Percentiles rank a stretch among this genome's conserved stretches.
These are phyloP conservation scores for Dromius quadrimaculatus DNA, from an alignment of 2,888 invertebrate species.

Conservation along the genomic window DNA sequence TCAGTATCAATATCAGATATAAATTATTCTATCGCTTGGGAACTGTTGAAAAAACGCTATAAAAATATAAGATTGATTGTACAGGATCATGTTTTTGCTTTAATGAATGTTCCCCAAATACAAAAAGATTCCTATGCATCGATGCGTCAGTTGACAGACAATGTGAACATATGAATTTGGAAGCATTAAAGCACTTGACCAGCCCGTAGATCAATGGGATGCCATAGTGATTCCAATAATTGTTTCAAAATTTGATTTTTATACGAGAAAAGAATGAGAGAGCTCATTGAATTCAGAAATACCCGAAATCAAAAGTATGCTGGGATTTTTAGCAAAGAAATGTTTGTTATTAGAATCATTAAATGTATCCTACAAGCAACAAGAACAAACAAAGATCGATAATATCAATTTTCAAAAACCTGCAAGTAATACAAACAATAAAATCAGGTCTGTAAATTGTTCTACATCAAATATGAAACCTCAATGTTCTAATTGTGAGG, in stretches of 20 bases:
- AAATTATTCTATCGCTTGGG: conserved; percentile 54
- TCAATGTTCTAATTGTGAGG: conserved; percentile 28
- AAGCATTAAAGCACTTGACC: conserved; percentile 47
- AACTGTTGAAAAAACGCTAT: conserved; percentile 51
- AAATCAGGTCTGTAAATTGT: neutral
- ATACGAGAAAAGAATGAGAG: conserved; percentile 57
- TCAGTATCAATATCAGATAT: too few relatives aligned
- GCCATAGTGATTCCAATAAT: conserved; percentile 55
- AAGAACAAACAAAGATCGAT: neutral
- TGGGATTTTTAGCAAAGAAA: conserved; percentile 32
- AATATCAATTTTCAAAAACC: neutral
- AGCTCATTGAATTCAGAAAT: neutral
- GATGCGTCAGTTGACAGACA: conserved; percentile 33
- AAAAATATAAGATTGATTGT: conserved; percentile 54
- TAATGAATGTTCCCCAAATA: conserved; percentile 50
- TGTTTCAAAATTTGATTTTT: conserved; percentile 56
- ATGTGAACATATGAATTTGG: conserved; percentile 28
- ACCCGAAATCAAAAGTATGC: conserved; percentile 19
- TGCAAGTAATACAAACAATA: neutral
- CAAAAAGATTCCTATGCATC: conserved; percentile 10
- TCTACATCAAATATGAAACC: conserved; percentile 2
- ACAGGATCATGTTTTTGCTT: conserved; percentile 50
- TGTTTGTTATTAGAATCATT: conserved; percentile 6
- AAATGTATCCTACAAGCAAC: conserved; percentile 4
- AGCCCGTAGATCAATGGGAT: conserved; percentile 56